Evolutionary conservation across 1,140 invertebrate genomes (phyloP).

Genomic region (Drosophila leontia): DNA sequence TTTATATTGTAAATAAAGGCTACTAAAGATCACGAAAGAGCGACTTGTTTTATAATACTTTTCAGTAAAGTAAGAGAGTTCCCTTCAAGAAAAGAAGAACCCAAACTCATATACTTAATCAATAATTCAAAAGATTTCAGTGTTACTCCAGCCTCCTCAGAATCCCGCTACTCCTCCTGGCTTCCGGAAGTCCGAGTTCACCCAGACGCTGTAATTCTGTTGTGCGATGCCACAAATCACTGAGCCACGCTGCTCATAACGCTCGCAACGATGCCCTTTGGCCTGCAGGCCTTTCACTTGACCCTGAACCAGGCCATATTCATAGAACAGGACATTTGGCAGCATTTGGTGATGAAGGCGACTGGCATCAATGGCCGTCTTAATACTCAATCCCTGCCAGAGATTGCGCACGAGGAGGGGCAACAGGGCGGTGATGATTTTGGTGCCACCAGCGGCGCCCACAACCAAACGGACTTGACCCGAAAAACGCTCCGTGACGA

Average conservation of each 20-base stretch:
- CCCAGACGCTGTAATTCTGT: constrained; percentile 88
- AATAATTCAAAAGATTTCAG: too few species aligned
- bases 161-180: constrained; percentile 92
- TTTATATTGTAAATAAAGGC: too few species aligned
- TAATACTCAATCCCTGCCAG: constrained; percentile 90
- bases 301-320: constrained; percentile 87
- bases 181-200: constrained; percentile 93
- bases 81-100: too few species aligned
- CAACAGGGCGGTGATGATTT: constrained; percentile 93
- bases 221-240: constrained; percentile 89
- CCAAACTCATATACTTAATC: too few species aligned
- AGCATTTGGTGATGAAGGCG: constrained; percentile 97
- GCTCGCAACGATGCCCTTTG: constrained; percentile 89
- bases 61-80: too few species aligned
- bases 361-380: constrained; percentile 92
- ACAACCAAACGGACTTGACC: constrained; percentile 92
- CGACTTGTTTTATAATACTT: too few species aligned
- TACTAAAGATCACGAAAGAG: too few species aligned
- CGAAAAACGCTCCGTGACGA: constrained; percentile 90
- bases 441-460: constrained; percentile 97
- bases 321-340: constrained; percentile 93
- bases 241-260: constrained; percentile 89
- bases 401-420: constrained; percentile 90
- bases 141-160: constrained; percentile 30
- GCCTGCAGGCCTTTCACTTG: constrained; percentile 88